Evolutionary conservation across 2,888 invertebrate genomes (phyloP), one percentile per base, ranked within the genome.

Genomic region (Criorhina ranunculi): DNA sequence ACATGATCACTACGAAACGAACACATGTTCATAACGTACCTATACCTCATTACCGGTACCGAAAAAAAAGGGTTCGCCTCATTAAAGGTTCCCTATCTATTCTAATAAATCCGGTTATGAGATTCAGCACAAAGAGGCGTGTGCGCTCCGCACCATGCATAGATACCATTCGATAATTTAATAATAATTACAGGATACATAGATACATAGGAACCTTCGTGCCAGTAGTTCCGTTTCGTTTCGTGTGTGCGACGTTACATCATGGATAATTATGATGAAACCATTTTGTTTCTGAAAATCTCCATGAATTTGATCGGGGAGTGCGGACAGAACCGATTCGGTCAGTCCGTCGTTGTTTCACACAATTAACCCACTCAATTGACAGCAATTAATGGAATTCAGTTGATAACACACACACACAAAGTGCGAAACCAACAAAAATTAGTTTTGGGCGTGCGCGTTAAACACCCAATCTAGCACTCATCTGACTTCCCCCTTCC

Each of bases 351-450:
- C 78, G 77, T 67, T 87, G 82, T 87, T 86, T 86, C 83, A 78
- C 87, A 67, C 88, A 88, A 88, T 88, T 88, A 87, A 88, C 88
- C 87, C 87, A 53, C 83, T 86, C 86, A 88, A 88, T 87, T 87
- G 88, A 87, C 88, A 87, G 86, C 88, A 87, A 87, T 87, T 86
- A 87, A 87, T 80, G 66, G 75, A 86, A 79, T 87, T 62, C 86
- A 81, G 85, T 81, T 86, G 80, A 77, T 72, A 85, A 55, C 40
- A 49, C 12, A 55, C 55, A 57, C 33, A 44, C 17, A 55, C 17
- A 24, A 29, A 53, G 42, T 19, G 29, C 40, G 60, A 51, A 57
- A 70, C 40, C n/a, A 62, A 60, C 72, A 55, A 40, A 72, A 83
- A 53, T 72, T 62, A 62, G 55, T 64, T 53, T 66, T 37, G 77